A percentile compares a stretch with the other conserved stretches of the same genome.
phyloP scores from a whole-genome alignment of 2,888 invertebrate genomes.

The Clitarchus hookeri region DNA sequence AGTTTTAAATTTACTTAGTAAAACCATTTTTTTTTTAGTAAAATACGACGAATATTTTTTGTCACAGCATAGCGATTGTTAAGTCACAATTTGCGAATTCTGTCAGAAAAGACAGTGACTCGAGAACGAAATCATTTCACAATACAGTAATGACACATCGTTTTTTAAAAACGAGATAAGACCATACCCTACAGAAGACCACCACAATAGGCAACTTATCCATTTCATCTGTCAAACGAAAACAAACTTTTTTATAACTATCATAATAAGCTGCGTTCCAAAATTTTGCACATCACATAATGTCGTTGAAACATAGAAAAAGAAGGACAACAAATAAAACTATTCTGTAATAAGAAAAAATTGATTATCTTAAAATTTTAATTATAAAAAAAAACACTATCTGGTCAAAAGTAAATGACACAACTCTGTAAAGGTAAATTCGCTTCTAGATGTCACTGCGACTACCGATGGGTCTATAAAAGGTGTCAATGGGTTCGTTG shows the following conservation, averaged over 20 bases:
- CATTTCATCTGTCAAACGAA: neutral
- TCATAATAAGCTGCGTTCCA: neutral
- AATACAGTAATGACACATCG: neutral
- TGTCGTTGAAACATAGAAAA: too few relatives aligned
- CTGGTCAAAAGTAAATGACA: too few relatives aligned
- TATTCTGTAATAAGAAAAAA: too few relatives aligned
- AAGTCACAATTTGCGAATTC: neutral
- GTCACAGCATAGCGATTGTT: neutral
- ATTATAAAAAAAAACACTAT: too few relatives aligned
- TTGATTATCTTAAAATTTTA: too few relatives aligned
- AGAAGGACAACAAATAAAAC: too few relatives aligned
- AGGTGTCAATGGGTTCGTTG: too few relatives aligned
- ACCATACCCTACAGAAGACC: neutral
- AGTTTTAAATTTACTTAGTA: conserved; percentile 59
- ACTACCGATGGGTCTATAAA: too few relatives aligned
- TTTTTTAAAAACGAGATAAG: neutral
- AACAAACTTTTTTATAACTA: neutral
- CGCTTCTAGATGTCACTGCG: too few relatives aligned
- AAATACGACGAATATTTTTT: neutral
- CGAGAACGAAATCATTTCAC: neutral
- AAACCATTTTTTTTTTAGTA: conserved; percentile 36
- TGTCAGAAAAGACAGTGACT: neutral
- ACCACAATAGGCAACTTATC: neutral
- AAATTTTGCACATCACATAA: neutral
- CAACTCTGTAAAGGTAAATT: too few relatives aligned